Percentiles rank a stretch among this genome's conserved stretches.
Conservation (phyloP, 64 coral and sea anemone genomes). For the Acropora yongei region DNA sequence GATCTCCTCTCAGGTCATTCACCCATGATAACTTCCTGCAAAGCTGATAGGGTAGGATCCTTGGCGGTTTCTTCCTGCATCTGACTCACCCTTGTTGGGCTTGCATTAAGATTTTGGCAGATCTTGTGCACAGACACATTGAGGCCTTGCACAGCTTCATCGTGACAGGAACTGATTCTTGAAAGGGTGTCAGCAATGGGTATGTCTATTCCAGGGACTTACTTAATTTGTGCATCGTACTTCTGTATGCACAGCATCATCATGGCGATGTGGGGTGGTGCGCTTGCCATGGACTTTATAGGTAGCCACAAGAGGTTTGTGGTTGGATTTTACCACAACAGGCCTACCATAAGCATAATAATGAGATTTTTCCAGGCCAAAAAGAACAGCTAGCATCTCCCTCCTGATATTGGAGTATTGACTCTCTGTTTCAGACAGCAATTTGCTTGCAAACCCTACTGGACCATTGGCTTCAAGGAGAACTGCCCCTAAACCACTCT, state of each 20-base stretch:
- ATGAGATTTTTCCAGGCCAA: constrained; percentile 59
- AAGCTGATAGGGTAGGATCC: background rate
- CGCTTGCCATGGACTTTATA: constrained; percentile 31
- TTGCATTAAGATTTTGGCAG: constrained; percentile 43
- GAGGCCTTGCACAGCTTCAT: constrained; percentile 22
- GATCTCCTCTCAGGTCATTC: constrained; percentile 55
- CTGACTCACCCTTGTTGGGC: constrained; percentile 33
- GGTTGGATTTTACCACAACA: constrained; percentile 42
- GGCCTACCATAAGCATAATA: constrained; percentile 53
- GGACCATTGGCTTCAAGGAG: constrained; percentile 43
- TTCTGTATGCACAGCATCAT: constrained; percentile 63
- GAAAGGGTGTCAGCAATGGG: constrained; percentile 48
- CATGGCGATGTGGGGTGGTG: constrained; percentile 28
- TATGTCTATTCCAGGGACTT: constrained; percentile 52
- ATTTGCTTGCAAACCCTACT: constrained; percentile 41
- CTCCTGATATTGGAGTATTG: constrained; percentile 35
- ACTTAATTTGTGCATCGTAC: constrained; percentile 55
- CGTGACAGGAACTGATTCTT: constrained; percentile 50
- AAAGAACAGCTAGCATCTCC: constrained; percentile 47
- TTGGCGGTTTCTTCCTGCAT: constrained; percentile 49
- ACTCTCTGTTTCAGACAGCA: constrained; percentile 5
- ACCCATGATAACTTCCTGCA: constrained; percentile 29
- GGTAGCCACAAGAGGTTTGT: constrained; percentile 58
- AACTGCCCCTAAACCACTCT: constrained; percentile 40
- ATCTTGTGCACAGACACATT: constrained; percentile 40